Evolutionary conservation across 2,888 invertebrate species (phyloP).

Genomic region (Serripes groenlandicus): DNA sequence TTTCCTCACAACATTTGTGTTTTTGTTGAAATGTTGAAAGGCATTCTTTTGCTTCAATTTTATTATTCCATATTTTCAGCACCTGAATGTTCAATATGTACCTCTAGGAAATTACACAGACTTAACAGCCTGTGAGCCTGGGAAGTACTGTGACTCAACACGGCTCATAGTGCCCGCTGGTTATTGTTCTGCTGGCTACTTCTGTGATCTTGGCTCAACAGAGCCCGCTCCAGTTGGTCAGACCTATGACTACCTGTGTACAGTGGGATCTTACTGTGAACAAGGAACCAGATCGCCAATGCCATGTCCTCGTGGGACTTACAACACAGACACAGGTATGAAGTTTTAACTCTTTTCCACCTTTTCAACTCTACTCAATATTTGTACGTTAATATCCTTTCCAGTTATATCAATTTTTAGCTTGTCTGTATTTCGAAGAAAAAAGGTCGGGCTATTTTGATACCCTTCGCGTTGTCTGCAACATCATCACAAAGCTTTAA

Average conservation of each 20-base stretch:
- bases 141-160: slow-evolving; percentile 78
- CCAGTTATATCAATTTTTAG: too few relatives aligned
- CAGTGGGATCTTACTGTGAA: slow-evolving; percentile 83
- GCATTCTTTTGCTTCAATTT: too few relatives aligned
- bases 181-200: slow-evolving; percentile 81
- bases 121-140: slow-evolving; percentile 82
- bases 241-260: slow-evolving; percentile 81
- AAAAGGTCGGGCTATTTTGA: too few relatives aligned
- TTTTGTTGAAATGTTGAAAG: too few relatives aligned
- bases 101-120: slow-evolving; percentile 76
- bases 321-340: slow-evolving; percentile 80
- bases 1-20: too few relatives aligned
- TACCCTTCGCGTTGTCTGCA: too few relatives aligned
- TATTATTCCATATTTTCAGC: slow-evolving; percentile 72
- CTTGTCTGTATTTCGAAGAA: too few relatives aligned
- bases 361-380: too few relatives aligned
- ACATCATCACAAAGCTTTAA: too few relatives aligned
- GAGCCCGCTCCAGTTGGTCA: slow-evolving; percentile 75
- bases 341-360: too few relatives aligned
- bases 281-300: slow-evolving; percentile 78
- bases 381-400: too few relatives aligned
- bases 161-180: slow-evolving; percentile 76
- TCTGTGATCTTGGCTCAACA: slow-evolving; percentile 78
- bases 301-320: slow-evolving; percentile 81
- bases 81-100: slow-evolving; percentile 78